phyloP scores from a whole-genome alignment of 2,113 vertebrate species.

The Meriones unguiculatus region DNA sequence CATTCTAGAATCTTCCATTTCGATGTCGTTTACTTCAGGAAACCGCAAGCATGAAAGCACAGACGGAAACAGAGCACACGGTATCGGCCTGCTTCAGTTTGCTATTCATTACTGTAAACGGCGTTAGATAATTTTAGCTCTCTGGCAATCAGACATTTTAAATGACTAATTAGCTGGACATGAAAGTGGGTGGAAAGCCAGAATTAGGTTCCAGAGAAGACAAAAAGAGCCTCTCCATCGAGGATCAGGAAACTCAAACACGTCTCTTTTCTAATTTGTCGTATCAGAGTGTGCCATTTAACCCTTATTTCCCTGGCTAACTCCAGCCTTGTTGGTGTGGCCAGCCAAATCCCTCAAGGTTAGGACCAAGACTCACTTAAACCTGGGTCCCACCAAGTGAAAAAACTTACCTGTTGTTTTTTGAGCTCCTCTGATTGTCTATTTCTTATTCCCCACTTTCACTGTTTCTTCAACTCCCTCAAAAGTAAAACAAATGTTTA shows the following conservation, averaged over 20 bases:
- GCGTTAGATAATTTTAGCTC: conserved; percentile 36
- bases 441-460: neutral
- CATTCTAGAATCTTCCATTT: neutral
- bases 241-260: neutral
- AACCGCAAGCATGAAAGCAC: neutral
- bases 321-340: neutral
- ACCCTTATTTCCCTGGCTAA: neutral
- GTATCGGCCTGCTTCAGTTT: neutral
- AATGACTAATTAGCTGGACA: conserved; percentile 61
- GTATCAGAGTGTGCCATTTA: neutral
- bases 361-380: neutral
- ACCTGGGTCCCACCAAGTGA: neutral
- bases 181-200: neutral
- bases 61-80: neutral
- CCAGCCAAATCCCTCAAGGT: neutral
- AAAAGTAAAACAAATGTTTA: neutral
- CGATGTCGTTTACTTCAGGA: neutral
- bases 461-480: neutral
- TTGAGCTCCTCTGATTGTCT: neutral
- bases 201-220: neutral
- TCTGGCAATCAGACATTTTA: conserved; percentile 37
- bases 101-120: neutral
- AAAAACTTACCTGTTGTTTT: neutral
- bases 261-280: neutral
- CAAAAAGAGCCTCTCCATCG: neutral